Percentiles rank a stretch among this genome's conserved stretches.
Conservation (phyloP, 2,113 vertebrate genomes). For the Engraulis encrasicolus region DNA sequence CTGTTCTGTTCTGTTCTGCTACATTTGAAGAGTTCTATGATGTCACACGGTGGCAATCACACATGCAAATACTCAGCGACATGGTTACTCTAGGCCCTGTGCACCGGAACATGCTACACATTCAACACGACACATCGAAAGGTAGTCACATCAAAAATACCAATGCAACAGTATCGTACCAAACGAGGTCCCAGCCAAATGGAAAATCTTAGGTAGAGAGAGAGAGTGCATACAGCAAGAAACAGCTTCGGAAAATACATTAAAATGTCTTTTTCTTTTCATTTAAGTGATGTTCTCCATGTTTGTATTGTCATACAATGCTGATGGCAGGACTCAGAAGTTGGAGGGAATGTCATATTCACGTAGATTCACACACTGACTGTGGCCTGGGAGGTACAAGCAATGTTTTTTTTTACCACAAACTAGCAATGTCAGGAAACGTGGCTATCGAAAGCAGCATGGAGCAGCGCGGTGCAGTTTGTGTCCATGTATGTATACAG, state of each 20-base stretch:
- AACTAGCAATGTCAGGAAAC: not conserved
- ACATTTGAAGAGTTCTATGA: constrained; percentile 60
- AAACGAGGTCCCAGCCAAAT: constrained; percentile 41
- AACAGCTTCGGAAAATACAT: not conserved
- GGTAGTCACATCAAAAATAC: constrained; percentile 47
- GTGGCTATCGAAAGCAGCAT: not conserved
- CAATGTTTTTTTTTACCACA: constrained; percentile 8
- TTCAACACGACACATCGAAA: constrained; percentile 65
- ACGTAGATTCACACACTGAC: not conserved
- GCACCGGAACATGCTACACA: constrained; percentile 70
- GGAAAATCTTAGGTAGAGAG: not conserved
- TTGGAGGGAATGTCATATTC: not conserved
- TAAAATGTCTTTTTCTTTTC: not conserved
- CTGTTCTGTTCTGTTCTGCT: too few relatives aligned
- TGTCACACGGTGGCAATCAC: constrained; percentile 59
- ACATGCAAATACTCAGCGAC: constrained; percentile 68
- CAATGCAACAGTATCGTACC: constrained; percentile 31
- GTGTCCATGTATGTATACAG: constrained; percentile 69
- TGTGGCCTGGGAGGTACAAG: not conserved
- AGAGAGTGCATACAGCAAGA: not conserved
- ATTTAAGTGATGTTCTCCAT: too few relatives aligned
- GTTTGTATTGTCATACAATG: not conserved
- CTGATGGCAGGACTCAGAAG: not conserved
- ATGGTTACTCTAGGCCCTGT: constrained; percentile 58
- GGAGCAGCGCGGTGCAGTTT: constrained; percentile 56